Conservation (phyloP, 2,113 vertebrate species). For the Rhizomys pruinosus region DNA sequence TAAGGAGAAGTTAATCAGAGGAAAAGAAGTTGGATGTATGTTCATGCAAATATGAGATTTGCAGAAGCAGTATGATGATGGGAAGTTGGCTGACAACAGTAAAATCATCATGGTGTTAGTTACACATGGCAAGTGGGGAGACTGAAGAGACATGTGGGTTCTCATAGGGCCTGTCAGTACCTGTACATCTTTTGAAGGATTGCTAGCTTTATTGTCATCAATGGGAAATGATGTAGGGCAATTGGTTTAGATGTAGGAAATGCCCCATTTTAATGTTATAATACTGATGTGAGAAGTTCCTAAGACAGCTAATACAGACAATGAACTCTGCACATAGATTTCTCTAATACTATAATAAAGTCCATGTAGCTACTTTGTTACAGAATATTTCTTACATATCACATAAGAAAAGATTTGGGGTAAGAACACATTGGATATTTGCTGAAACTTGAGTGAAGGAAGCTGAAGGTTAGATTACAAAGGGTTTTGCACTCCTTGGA, state of each 20-base stretch:
- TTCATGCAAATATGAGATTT: background rate
- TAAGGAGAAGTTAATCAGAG: background rate
- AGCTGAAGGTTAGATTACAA: background rate
- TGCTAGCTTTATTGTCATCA: background rate
- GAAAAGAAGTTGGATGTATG: background rate
- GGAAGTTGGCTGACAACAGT: background rate
- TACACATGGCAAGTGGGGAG: background rate
- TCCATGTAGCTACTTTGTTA: background rate
- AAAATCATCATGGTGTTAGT: background rate
- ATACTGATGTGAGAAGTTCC: background rate
- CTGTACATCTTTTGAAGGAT: background rate
- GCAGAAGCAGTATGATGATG: background rate
- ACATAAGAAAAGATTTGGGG: background rate
- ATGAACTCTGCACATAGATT: background rate
- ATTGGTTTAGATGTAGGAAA: background rate
- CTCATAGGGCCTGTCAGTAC: background rate
- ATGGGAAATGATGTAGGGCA: background rate
- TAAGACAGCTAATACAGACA: background rate
- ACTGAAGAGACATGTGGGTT: fast-evolving
- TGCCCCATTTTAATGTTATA: background rate
- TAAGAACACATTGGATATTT: background rate
- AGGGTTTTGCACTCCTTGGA: background rate
- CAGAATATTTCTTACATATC: background rate
- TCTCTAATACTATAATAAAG: background rate
- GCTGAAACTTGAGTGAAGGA: background rate